phyloP scores from a whole-genome alignment of 2,888 invertebrate species.

The Ochropleura leucogaster region DNA sequence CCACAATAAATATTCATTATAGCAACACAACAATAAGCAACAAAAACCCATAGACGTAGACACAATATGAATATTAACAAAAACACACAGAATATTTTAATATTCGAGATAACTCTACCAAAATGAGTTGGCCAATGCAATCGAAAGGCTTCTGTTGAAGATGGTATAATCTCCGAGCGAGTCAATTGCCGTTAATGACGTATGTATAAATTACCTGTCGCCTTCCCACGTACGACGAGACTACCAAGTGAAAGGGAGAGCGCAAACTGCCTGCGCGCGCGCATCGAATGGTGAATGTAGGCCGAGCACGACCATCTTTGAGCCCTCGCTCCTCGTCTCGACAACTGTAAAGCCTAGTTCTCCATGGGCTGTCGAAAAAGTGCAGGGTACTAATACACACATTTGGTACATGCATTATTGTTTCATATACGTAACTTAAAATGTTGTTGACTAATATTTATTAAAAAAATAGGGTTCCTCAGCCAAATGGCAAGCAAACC shows the following conservation, averaged over 20 bases:
- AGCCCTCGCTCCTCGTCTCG: slow-evolving; percentile 86
- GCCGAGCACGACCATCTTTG: slow-evolving; percentile 88
- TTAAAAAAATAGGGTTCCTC: neutral
- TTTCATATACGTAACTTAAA: neutral
- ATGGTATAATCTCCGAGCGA: slow-evolving; percentile 75
- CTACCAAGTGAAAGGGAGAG: slow-evolving; percentile 79
- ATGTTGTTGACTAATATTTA: neutral
- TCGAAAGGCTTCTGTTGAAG: slow-evolving; percentile 79
- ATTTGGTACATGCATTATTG: too few species aligned
- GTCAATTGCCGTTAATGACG: slow-evolving; percentile 78
- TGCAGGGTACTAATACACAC: neutral
- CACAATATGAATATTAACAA: neutral
- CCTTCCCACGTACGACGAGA: slow-evolving; percentile 67
- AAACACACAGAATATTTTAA: slow-evolving; percentile 11
- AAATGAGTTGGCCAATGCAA: slow-evolving; percentile 61
- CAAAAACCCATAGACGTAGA: slow-evolving; percentile 10
- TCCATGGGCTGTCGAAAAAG: slow-evolving; percentile 62
- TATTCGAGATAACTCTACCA: slow-evolving; percentile 59
- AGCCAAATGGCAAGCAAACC: neutral
- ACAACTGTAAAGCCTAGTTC: slow-evolving; percentile 81
- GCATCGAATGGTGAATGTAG: slow-evolving; percentile 89
- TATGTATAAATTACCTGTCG: slow-evolving; percentile 70
- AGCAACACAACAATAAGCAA: neutral
- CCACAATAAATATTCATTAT: neutral
- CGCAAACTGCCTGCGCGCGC: slow-evolving; percentile 78